Percentiles rank a stretch among this genome's conserved stretches.
Conservation (phyloP, 2,797 vertebrate species). For the Semotilus atromaculatus region DNA sequence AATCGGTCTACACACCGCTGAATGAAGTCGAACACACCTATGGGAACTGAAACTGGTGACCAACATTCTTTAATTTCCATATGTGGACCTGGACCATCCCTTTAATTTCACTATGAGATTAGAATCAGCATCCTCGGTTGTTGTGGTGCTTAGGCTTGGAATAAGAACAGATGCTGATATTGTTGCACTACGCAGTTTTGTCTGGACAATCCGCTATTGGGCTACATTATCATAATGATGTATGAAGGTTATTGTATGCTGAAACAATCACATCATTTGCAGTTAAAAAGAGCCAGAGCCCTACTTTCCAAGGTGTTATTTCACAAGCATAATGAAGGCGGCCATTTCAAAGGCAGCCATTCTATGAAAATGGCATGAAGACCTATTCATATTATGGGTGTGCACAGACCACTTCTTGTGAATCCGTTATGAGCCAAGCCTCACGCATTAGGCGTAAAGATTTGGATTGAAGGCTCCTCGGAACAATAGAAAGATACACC, state of each 20-base stretch:
- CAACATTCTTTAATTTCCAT: background rate
- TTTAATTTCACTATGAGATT: background rate
- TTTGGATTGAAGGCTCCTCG: constrained; percentile 4
- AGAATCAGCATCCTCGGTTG: background rate
- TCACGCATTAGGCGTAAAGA: constrained; percentile 27
- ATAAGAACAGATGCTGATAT: constrained; percentile 30
- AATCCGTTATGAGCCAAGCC: constrained; percentile 45
- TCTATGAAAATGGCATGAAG: constrained; percentile 42
- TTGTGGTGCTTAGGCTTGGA: constrained; percentile 1
- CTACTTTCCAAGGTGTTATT: constrained; percentile 62
- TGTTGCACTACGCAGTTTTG: constrained; percentile 5
- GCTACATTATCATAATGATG: constrained; percentile 73
- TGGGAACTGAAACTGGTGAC: background rate
- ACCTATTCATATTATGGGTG: constrained; percentile 53
- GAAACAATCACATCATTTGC: constrained; percentile 66
- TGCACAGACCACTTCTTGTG: constrained; percentile 27
- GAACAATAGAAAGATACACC: constrained; percentile 57
- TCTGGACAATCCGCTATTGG: constrained; percentile 32
- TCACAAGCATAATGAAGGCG: constrained; percentile 72
- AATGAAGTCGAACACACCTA: background rate
- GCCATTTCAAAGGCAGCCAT: constrained; percentile 72
- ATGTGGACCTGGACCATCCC: background rate
- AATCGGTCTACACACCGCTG: background rate
- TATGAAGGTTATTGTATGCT: constrained; percentile 61
- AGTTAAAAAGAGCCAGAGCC: constrained; percentile 50